phyloP scores from a whole-genome alignment of 2,113 vertebrate genomes.

The Semnornis frantzii region DNA sequence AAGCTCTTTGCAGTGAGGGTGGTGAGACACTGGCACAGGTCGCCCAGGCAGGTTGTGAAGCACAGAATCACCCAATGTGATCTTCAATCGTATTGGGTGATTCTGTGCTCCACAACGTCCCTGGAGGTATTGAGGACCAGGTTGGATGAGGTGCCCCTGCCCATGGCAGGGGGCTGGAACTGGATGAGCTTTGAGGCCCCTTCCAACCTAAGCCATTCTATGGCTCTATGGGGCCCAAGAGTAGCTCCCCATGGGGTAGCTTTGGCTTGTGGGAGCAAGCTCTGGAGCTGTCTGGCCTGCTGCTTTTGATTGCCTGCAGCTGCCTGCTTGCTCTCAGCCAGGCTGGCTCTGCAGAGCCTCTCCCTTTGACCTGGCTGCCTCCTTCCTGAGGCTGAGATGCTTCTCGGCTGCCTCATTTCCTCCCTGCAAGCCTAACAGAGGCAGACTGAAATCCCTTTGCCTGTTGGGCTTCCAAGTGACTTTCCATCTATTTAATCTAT shows the following conservation, averaged over 20 bases:
- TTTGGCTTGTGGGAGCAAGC: not conserved
- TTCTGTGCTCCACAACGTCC: no score
- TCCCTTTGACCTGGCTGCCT: conserved; percentile 27
- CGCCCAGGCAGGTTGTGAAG: no score
- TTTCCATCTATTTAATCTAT: conserved; percentile 1
- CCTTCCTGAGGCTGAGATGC: not conserved
- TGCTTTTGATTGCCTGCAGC: conserved; percentile 22
- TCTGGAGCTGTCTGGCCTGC: not conserved
- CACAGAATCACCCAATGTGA: no score
- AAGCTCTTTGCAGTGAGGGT: no score
- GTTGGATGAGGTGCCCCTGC: no score
- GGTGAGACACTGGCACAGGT: no score
- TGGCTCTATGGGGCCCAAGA: not conserved
- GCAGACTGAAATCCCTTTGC: not conserved
- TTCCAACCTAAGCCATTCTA: no score
- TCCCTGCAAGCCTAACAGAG: not conserved
- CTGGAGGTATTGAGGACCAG: no score
- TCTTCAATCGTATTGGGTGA: no score
- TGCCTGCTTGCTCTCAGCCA: not conserved
- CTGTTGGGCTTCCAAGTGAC: not conserved
- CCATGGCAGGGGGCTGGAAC: no score
- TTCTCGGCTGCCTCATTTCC: conserved; percentile 48
- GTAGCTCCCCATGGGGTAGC: rapidly evolving
- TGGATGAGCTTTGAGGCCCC: no score
- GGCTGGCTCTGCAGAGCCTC: conserved; percentile 18